Base-by-base conservation (phyloP, 2,797 vertebrate species). In the Pseudotriccus pelzelni region DNA sequence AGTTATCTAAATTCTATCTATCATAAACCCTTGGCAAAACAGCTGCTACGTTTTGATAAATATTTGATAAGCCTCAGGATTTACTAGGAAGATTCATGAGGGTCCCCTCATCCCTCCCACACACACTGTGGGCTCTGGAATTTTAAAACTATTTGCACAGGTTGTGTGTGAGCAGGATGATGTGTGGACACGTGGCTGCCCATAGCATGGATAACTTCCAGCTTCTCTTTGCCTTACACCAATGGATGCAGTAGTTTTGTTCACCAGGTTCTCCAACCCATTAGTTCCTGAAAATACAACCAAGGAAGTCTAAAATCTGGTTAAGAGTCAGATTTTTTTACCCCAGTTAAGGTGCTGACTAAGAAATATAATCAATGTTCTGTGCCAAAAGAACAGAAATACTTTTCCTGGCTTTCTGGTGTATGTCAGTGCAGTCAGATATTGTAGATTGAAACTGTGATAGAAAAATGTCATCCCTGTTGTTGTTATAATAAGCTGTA, bases 31-130 rank as follows among this genome's bases (percentile, higher is more conserved):
- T 63, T 37, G 64, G 84, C 88, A 81, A 89, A 94, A 88, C 84
- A 82, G 77, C 66, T 86, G 78, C 58, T 75, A 23, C 24, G 37
- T 67, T 81, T 83, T 89, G 75, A 93, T 78, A 93, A 77, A 78
- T 87, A 86, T 87, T 92, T 5, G 1, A 64, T 80, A 92, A 87
- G 62, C 55, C 80, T 46, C 80, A 70, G 93, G 85, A 90, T 91
- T 96, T 94, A 74, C 69, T 60, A 52, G 60, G 74, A 90, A 91
- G 91, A 93, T 95, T 94, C 89, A 87, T 84, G 92, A 84, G 95
- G 41, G 82, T 95, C 59, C 55, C 66, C 24, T 85, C 4, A 1
- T 76, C 86, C 72, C 67, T 95, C 93, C 86, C 90, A 76, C 93
- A 36, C 52, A 5, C 36, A 3, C 39, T 46, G 8, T 41, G 75